Base-by-base conservation (phyloP, 1,140 invertebrate species). In the Drosophila dunni region DNA sequence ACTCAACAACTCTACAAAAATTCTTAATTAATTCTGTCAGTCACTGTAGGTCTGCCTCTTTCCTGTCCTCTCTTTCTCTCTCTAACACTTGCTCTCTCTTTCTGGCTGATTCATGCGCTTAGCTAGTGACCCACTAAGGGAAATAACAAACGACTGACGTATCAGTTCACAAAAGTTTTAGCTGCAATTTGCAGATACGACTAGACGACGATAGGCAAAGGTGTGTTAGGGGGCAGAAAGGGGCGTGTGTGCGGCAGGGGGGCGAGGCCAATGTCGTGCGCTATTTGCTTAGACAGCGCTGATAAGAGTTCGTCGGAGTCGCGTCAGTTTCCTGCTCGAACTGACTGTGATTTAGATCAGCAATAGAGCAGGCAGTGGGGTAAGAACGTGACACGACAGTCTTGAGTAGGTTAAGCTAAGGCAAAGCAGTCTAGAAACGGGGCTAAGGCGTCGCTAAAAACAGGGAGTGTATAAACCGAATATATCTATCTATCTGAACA, bases 21-120 rank as follows among this genome's bases (percentile, higher is more conserved):
- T 57, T 58, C 81, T 67, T 85, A 81, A 84, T 84, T 84, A 81
- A 86, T 84, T 80, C 53, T 63, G 20, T 50, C 58, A 54, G 50
- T 57, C 33, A 20, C 44, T 29, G 24, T 33, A 33, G 0, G 5
- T 34, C 24, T 24, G 11, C 2, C 36, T 8, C n/a, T 62, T 29
- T 15, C 38, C 29, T 50, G 33, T 9, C 24, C 38, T 44, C 17
- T 45, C 8, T 8, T 6, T 44, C 34, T 66, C 9, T 9, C 17
- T 36, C 13, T 17, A 17, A 17, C 8, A 33, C 33, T 54, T 17
- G 1, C 17, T 29, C 24, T 29, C 24, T 29, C 5, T 5, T 29
- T 3, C 24, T 29, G 50, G 78, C 70, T 82, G 80, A 82, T 73
- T 82, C 80, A 82, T 53, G 48, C 34, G n/a, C 42, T 1, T n/a